phyloP scores from a whole-genome alignment of 2,797 vertebrate species.

The Benthosema pterotum region DNA sequence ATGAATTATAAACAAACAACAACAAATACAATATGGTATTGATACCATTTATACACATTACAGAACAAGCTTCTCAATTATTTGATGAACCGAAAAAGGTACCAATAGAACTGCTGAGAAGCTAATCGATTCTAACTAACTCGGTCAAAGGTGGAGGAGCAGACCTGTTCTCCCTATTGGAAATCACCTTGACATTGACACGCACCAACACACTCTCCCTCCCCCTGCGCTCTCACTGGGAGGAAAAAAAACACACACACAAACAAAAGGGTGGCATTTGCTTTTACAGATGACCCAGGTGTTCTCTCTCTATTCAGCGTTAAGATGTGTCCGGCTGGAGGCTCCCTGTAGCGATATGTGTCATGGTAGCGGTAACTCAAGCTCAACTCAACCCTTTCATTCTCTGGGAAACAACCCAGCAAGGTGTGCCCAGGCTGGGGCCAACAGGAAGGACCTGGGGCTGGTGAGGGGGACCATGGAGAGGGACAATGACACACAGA shows the following conservation, averaged over 20 bases:
- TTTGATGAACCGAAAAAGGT: too few species aligned
- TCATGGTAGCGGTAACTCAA: slow-evolving; percentile 64
- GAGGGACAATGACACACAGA: slow-evolving; percentile 10
- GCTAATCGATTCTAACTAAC: neutral
- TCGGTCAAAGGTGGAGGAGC: too few species aligned
- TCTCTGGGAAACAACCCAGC: slow-evolving; percentile 55
- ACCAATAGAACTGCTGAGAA: too few species aligned
- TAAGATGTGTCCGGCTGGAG: slow-evolving; percentile 30
- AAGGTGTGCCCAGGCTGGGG: slow-evolving; percentile 24
- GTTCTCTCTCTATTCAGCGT: slow-evolving; percentile 36
- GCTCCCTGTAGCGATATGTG: slow-evolving; percentile 57
- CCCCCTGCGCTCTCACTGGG: slow-evolving; percentile 11
- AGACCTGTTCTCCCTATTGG: too few species aligned
- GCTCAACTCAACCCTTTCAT: slow-evolving; percentile 38
- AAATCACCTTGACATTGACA: slow-evolving; percentile 8
- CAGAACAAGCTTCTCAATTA: too few species aligned
- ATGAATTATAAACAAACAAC: too few species aligned
- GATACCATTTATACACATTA: too few species aligned
- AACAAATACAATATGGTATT: too few species aligned
- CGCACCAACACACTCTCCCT: neutral
- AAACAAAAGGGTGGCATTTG: slow-evolving; percentile 34
- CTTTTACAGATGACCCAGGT: slow-evolving; percentile 42
- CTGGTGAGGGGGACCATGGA: slow-evolving; percentile 4
- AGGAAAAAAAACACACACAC: too few species aligned
- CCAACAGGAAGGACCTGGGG: slow-evolving; percentile 55